These are phyloP conservation scores for Rapana venosa DNA, from an alignment of 2,888 invertebrate genomes.

Conservation along the genomic window DNA sequence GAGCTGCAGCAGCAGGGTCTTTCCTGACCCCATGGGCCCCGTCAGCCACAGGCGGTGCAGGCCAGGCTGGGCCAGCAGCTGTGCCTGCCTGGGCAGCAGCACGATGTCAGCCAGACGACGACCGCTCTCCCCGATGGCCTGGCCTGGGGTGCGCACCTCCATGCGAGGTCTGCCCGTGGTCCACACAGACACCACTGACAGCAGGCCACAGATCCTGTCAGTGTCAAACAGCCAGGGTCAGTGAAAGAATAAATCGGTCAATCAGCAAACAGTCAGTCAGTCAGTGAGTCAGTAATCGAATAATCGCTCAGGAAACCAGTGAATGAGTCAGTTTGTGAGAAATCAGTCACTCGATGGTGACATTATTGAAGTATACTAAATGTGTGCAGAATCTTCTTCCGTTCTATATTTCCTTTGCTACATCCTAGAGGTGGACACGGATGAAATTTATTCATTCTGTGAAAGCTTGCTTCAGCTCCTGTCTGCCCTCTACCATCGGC, in stretches of 20 bases:
- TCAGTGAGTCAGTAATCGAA: neutral
- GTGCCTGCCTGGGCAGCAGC: constrained; percentile 6
- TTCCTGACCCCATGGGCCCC: constrained; percentile 37
- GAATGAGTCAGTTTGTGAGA: neutral
- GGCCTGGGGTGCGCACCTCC: neutral
- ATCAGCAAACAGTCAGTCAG: neutral
- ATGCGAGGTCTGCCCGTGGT: neutral
- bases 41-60: constrained; percentile 33
- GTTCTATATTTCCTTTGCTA: neutral
- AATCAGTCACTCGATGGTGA: neutral
- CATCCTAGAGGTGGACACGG: neutral
- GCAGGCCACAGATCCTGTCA: constrained; percentile 32
- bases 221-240: neutral
- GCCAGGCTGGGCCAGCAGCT: constrained; percentile 25
- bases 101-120: neutral
- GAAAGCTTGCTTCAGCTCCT: neutral
- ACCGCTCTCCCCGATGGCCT: neutral
- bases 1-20: constrained; percentile 36
- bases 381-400: neutral
- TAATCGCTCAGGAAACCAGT: neutral
- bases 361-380: neutral
- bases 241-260: neutral
- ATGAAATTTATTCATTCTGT: neutral
- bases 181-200: neutral
- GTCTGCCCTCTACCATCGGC: neutral